Conservation (phyloP, 2,797 vertebrate genomes). For the Catostomus latipinnis region DNA sequence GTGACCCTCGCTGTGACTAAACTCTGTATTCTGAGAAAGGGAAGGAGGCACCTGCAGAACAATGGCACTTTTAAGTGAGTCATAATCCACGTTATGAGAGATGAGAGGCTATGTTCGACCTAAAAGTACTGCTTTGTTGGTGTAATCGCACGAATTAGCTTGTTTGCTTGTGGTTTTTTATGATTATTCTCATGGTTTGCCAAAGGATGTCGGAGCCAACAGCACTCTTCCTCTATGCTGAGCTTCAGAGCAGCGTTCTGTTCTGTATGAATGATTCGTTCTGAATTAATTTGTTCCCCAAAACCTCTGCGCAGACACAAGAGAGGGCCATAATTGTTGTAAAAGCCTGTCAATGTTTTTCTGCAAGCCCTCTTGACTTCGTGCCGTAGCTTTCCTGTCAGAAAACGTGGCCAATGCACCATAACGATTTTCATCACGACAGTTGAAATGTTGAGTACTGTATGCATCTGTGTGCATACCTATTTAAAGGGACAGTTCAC, state of each 20-base stretch:
- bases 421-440: neutral
- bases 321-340: slow-evolving; percentile 14
- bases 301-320: slow-evolving; percentile 16
- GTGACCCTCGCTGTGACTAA: slow-evolving; percentile 11
- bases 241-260: neutral
- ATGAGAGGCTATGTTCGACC: slow-evolving; percentile 1
- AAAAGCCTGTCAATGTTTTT: slow-evolving; percentile 20
- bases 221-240: slow-evolving; percentile 4
- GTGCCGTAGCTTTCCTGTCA: too few relatives aligned
- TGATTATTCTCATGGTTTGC: slow-evolving; percentile 29
- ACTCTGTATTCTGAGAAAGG: neutral
- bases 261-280: slow-evolving; percentile 32
- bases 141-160: slow-evolving; percentile 19
- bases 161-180: slow-evolving; percentile 39
- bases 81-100: neutral
- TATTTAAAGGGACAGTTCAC: too few relatives aligned
- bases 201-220: neutral
- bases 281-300: slow-evolving; percentile 33
- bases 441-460: neutral
- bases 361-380: neutral
- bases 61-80: neutral
- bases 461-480: slow-evolving; percentile 1
- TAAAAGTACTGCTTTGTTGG: slow-evolving; percentile 29
- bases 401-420: neutral
- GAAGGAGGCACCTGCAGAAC: neutral